Evolutionary conservation across 1,140 invertebrate genomes (phyloP).

Genomic region (Neotoxoptera formosana): DNA sequence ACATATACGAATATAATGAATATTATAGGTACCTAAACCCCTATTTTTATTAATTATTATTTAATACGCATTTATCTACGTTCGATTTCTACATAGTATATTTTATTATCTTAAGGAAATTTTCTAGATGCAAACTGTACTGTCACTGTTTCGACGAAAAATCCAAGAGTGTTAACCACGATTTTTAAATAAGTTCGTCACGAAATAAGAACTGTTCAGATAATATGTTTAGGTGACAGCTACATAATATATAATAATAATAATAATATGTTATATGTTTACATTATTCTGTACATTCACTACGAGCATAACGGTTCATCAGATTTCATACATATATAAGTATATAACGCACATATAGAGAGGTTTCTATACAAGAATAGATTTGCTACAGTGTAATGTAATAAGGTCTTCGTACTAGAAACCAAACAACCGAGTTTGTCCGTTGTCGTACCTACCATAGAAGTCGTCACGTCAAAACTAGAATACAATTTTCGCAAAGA

Average conservation of each 20-base stretch:
- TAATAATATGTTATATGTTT: conserved; percentile 9
- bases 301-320: conserved; percentile 38
- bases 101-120: background rate
- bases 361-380: conserved; percentile 36
- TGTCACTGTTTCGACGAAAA: background rate
- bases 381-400: conserved; percentile 12
- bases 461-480: conserved; percentile 1
- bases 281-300: conserved; percentile 39
- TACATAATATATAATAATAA: conserved; percentile 7
- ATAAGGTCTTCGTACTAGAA: conserved; percentile 34
- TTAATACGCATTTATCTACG: background rate
- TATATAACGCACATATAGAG: background rate
- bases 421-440: background rate
- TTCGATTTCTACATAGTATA: background rate
- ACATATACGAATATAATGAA: background rate
- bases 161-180: background rate
- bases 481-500: conserved; percentile 23
- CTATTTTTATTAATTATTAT: background rate
- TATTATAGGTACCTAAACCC: background rate
- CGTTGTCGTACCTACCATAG: background rate
- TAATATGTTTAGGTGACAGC: background rate
- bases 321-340: background rate
- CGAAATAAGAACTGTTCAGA: background rate
- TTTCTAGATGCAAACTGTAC: background rate
- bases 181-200: conserved; percentile 36